These are phyloP conservation scores for Tetrapedia diversipes DNA, from an alignment of 2,888 invertebrate genomes.

Conservation along the genomic window DNA sequence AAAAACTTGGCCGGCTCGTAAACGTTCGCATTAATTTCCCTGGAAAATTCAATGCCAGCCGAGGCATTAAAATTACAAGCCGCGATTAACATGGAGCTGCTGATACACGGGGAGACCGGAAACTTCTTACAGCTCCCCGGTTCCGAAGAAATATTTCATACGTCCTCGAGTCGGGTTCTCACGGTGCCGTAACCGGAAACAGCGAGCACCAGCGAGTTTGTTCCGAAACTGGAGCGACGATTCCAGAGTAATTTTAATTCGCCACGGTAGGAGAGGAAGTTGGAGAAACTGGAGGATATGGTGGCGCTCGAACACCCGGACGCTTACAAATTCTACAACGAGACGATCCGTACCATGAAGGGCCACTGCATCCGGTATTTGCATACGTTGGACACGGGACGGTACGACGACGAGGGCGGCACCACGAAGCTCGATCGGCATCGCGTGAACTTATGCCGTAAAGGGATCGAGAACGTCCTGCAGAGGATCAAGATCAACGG, in stretches of 20 bases:
- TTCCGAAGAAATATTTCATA: conserved; percentile 44
- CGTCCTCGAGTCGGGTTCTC: neutral
- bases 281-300: conserved; percentile 80
- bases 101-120: no score
- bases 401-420: conserved; percentile 72
- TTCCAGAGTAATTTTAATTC: conserved; percentile 27
- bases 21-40: neutral
- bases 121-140: neutral
- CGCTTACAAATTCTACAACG: conserved; percentile 77
- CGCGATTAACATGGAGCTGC: neutral
- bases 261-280: conserved; percentile 76
- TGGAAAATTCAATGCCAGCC: neutral
- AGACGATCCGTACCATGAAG: conserved; percentile 77
- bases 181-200: neutral
- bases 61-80: conserved; percentile 9
- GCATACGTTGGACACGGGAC: conserved; percentile 75
- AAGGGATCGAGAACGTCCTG: conserved; percentile 73
- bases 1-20: neutral
- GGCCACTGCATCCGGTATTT: conserved; percentile 80
- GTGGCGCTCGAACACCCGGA: conserved; percentile 74
- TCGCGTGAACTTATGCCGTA: conserved; percentile 75
- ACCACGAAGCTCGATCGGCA: conserved; percentile 78
- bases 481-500: conserved; percentile 77
- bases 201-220: neutral
- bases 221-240: conserved; percentile 4